These are phyloP conservation scores for Psophia crepitans DNA, from an alignment of 2,113 vertebrate genomes.

Conservation along the genomic window DNA sequence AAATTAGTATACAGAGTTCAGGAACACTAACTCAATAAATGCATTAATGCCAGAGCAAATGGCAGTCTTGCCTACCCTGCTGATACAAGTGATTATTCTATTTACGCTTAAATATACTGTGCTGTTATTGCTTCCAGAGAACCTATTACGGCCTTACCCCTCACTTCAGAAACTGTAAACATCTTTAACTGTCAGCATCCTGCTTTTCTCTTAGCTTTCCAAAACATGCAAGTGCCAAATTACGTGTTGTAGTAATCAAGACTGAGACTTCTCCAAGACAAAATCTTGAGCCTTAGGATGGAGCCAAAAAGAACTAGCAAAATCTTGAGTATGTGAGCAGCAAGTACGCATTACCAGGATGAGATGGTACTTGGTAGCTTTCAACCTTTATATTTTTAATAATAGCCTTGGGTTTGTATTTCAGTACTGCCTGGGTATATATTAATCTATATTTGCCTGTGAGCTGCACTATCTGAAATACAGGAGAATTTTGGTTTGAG, in stretches of 20 bases:
- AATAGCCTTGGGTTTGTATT: not conserved
- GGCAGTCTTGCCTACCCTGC: not conserved
- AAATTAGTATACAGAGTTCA: constrained; percentile 1
- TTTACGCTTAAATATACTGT: not conserved
- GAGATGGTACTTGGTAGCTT: not conserved
- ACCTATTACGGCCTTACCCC: not conserved
- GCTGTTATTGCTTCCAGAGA: not conserved
- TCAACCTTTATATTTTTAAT: not conserved
- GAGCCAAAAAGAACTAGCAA: not conserved
- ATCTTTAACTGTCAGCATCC: not conserved
- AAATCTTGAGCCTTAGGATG: not conserved
- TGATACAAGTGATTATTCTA: constrained; percentile 39
- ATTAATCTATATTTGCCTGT: not conserved
- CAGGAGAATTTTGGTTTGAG: too few species aligned
- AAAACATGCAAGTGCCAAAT: not conserved
- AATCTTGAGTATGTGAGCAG: not conserved
- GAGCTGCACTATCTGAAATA: too few species aligned
- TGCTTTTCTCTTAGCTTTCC: not conserved
- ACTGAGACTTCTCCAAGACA: not conserved
- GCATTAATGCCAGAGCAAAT: constrained; percentile 13
- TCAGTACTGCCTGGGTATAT: not conserved
- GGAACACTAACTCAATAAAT: constrained; percentile 32
- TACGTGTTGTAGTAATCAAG: not conserved
- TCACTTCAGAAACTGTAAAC: not conserved
- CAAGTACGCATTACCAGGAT: not conserved